Evolutionary conservation across 2,888 invertebrate species (phyloP), one percentile per base, ranked within the genome.

Genomic region (Drosophila affinis): DNA sequence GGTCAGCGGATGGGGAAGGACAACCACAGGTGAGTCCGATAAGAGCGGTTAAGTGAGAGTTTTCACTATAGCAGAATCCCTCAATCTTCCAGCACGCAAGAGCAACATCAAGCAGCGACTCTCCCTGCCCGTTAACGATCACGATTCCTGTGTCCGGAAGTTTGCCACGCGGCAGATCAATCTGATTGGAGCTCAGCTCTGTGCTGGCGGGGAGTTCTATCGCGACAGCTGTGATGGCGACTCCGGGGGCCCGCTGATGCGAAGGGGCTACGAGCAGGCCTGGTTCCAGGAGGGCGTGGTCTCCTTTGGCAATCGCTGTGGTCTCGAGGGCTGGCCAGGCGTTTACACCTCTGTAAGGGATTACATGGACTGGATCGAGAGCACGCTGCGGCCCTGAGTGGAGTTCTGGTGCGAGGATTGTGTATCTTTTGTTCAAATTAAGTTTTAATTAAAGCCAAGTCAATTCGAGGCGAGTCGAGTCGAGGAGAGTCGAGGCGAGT

Each of bases 341-440:
- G 94, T 96, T 3, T 96, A 96, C 89, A 96, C 95, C 0, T 93
- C 93, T 47, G 93, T 96, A 1, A 91, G 94, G 0, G 91, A 93
- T 14, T 96, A 94, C 84, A 89, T 95, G 60, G 93, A 94, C 67
- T 96, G 96, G 96, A 95, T 96, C 79, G 86, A 94, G 53, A 92
- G 93, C 44, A 92, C 91, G 91, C 91, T 92, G 14, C 89, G 83
- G 51, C 90, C 92, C 4, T 93, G 87, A 89, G 45, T 44, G 0
- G 6, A 3, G 4, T 12, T 34, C 34, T 29, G n/a, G 1, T 14
- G 29, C 45, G 34, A 27, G 39, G 44, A 34, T 53, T 60, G 17
- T 58, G 55, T 57, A 59, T 53, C 67, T 71, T 64, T 77, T 80
- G 84, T 80, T 56, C 58, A 67, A 63, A 75, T 70, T 68, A 75